Percentiles rank a stretch among this genome's conserved stretches.
These are phyloP conservation scores for Rhabdomys pumilio DNA, from an alignment of 2,797 vertebrate species.

Conservation along the genomic window DNA sequence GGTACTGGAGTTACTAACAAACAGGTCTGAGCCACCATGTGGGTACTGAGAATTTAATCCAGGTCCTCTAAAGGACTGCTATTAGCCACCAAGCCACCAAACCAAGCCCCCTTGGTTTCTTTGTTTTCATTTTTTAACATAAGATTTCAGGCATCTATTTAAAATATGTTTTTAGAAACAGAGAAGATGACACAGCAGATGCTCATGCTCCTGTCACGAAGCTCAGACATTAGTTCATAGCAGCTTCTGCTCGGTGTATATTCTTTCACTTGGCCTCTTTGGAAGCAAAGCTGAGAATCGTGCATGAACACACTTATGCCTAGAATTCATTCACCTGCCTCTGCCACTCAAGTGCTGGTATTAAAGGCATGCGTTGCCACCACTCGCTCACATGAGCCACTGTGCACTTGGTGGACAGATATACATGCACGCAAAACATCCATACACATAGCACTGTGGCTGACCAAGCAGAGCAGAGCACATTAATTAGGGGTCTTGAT, in stretches of 20 bases:
- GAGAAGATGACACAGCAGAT: neutral
- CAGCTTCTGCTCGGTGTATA: neutral
- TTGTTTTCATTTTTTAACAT: neutral
- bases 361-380: too few relatives aligned
- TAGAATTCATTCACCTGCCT: too few relatives aligned
- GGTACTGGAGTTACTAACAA: too few relatives aligned
- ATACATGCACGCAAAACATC: too few relatives aligned
- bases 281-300: neutral
- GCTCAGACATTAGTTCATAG: neutral
- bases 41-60: neutral
- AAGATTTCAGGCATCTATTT: neutral
- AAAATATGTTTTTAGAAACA: slow-evolving; percentile 53
- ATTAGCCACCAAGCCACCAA: neutral
- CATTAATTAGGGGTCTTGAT: neutral
- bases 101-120: neutral
- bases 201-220: neutral
- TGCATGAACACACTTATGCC: too few relatives aligned
- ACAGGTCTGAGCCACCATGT: neutral
- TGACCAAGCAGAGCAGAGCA: neutral
- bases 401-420: too few relatives aligned
- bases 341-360: too few relatives aligned
- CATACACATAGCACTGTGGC: too few relatives aligned
- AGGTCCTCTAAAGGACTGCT: neutral
- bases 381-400: too few relatives aligned
- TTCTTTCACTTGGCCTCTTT: neutral